These are phyloP conservation scores for Halotydeus destructor DNA, from an alignment of 1,140 invertebrate genomes.

Conservation along the genomic window DNA sequence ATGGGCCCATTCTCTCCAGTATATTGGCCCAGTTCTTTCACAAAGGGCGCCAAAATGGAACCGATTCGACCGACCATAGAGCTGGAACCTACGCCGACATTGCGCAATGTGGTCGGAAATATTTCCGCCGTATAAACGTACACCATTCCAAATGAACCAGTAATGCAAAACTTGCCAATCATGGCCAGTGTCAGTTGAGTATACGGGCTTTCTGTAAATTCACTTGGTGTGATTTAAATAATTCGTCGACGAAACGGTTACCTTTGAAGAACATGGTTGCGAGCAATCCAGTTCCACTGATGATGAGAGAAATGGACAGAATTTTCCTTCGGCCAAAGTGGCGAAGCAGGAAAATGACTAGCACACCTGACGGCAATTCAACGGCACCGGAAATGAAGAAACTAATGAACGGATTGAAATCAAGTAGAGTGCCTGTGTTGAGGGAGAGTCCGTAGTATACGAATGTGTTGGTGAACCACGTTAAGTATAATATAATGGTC, in stretches of 20 bases:
- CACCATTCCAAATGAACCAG: conserved; percentile 51
- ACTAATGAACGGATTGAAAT: conserved; percentile 48
- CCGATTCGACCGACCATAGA: conserved; percentile 23
- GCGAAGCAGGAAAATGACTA: conserved; percentile 30
- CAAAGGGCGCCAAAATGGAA: conserved; percentile 26
- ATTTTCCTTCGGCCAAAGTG: conserved; percentile 4
- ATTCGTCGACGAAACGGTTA: no score
- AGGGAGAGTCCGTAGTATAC: conserved; percentile 63
- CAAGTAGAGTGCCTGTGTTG: conserved; percentile 48
- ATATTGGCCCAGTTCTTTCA: conserved; percentile 30
- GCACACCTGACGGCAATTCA: conserved; percentile 49
- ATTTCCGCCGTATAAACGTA: conserved; percentile 62
- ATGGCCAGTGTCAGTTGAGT: conserved; percentile 44
- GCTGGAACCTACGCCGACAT: conserved; percentile 22
- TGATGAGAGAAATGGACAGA: no score
- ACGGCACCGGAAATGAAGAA: conserved; percentile 50
- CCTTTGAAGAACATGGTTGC: no score
- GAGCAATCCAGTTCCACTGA: no score
- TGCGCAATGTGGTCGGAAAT: conserved; percentile 42
- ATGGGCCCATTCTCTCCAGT: conserved; percentile 17
- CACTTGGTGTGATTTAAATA: no score
- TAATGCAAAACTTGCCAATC: conserved; percentile 59
- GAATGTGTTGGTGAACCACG: conserved; percentile 42
- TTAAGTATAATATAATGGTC: conserved; percentile 16
- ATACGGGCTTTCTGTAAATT: no score